Conservation (phyloP, 2,797 vertebrate genomes). For the Lepus oiostolus region DNA sequence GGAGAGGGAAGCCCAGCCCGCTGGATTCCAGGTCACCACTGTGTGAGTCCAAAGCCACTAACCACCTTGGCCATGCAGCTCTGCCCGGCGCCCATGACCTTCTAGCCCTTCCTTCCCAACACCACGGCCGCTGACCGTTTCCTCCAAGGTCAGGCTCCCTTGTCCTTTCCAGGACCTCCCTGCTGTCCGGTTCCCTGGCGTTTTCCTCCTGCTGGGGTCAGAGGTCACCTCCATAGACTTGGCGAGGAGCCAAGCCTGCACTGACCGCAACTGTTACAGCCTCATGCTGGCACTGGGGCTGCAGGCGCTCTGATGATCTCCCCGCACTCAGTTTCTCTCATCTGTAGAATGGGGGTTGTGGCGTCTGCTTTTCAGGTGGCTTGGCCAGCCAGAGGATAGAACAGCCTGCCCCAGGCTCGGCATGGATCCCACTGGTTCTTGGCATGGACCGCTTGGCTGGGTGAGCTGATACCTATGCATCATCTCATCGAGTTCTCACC, state of each 20-base stretch:
- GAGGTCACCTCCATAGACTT: conserved; percentile 2
- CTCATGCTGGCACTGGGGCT: not conserved
- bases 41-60: conserved; percentile 73
- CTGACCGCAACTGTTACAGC: not conserved
- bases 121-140: conserved; percentile 68
- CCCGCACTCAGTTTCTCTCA: conserved; percentile 18
- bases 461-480: too few relatives aligned
- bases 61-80: conserved; percentile 69
- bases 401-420: not conserved
- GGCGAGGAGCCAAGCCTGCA: not conserved
- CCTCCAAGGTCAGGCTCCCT: conserved; percentile 52
- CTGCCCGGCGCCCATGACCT: conserved; percentile 62
- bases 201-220: not conserved
- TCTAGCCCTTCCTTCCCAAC: conserved; percentile 64
- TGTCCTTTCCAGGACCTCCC: not conserved
- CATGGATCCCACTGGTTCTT: not conserved
- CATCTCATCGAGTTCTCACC: not conserved
- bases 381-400: not conserved
- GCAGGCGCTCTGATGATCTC: not conserved
- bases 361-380: not conserved
- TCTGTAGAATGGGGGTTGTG: not conserved
- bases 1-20: conserved; percentile 82
- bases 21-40: conserved; percentile 79
- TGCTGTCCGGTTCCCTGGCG: not conserved
- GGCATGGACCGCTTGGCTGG: not conserved